These are phyloP conservation scores for Zaprionus lachaisei DNA, from an alignment of 1,140 invertebrate species.

Conservation along the genomic window DNA sequence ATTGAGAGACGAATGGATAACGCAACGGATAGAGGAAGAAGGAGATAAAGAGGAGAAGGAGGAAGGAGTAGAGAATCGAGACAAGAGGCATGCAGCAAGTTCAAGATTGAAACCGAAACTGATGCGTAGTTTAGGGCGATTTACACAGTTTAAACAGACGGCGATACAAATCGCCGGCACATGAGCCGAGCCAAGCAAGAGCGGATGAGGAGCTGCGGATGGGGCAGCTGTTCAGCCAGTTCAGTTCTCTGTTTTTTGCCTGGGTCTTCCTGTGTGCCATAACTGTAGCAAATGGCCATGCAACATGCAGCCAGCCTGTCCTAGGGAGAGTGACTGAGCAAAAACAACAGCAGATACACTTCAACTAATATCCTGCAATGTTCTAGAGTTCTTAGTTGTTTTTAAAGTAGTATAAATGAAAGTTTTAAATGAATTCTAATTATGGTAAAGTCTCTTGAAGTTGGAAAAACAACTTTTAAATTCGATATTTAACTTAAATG, in stretches of 20 bases:
- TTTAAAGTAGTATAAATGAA: background rate
- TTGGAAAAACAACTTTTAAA: background rate
- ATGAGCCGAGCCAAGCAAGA: constrained; percentile 42
- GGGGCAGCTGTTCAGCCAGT: constrained; percentile 52
- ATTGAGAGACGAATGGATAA: constrained; percentile 34
- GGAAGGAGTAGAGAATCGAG: constrained; percentile 1
- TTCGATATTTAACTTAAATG: background rate
- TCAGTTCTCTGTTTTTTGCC: constrained; percentile 2
- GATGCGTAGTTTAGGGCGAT: constrained; percentile 83
- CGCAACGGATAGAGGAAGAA: background rate
- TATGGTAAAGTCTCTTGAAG: too few relatives aligned
- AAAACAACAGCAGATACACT: constrained; percentile 22
- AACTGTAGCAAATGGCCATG: constrained; percentile 77
- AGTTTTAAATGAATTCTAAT: too few relatives aligned
- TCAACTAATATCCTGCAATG: background rate
- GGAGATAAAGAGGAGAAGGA: background rate
- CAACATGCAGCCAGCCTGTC: constrained; percentile 64
- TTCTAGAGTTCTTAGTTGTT: background rate
- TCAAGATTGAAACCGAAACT: constrained; percentile 83
- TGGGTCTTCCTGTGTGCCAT: constrained; percentile 76
- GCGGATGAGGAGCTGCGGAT: constrained; percentile 4
- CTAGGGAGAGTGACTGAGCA: constrained; percentile 18
- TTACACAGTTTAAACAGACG: constrained; percentile 82
- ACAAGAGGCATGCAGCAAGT: constrained; percentile 31
- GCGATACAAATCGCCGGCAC: constrained; percentile 74